phyloP scores from a whole-genome alignment of 2,797 vertebrate genomes.

The Microctenopoma steveboyesi region DNA sequence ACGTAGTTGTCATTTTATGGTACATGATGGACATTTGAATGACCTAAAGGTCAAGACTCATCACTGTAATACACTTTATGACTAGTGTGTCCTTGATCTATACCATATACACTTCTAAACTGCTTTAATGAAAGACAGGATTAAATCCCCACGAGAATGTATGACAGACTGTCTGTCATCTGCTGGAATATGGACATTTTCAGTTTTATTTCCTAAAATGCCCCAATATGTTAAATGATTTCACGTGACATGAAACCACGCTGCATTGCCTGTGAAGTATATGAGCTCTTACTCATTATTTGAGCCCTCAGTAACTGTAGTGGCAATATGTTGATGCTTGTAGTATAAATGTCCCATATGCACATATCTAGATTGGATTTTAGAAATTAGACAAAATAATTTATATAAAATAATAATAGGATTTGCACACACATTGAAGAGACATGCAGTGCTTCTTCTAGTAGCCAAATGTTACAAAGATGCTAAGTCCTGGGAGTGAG shows the following conservation, averaged over 20 bases:
- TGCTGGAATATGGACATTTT: not conserved
- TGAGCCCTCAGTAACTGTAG: constrained; percentile 1
- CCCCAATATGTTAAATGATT: constrained; percentile 5
- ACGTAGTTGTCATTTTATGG: not conserved
- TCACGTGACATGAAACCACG: constrained; percentile 22
- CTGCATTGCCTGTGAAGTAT: not conserved
- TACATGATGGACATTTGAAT: constrained; percentile 26
- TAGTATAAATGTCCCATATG: constrained; percentile 1
- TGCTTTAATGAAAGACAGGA: constrained; percentile 18
- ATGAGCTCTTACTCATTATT: constrained; percentile 3
- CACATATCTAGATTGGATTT: constrained; percentile 3
- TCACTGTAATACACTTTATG: constrained; percentile 20
- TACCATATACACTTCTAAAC: constrained; percentile 1
- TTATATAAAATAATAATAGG: not conserved
- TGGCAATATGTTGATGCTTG: constrained; percentile 16
- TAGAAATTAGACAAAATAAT: not conserved
- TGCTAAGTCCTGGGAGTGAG: not conserved
- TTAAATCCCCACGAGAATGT: constrained; percentile 19
- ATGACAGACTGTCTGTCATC: constrained; percentile 14
- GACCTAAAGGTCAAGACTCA: constrained; percentile 32
- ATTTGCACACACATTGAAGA: constrained; percentile 13
- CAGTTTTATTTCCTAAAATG: constrained; percentile 24
- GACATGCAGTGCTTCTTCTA: not conserved
- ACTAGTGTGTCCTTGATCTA: constrained; percentile 44
- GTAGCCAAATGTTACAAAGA: not conserved